Percentiles rank a stretch among this genome's conserved stretches.
Evolutionary conservation across 2,888 invertebrate species (phyloP).

Genomic region (Acrobasis consociella): DNA sequence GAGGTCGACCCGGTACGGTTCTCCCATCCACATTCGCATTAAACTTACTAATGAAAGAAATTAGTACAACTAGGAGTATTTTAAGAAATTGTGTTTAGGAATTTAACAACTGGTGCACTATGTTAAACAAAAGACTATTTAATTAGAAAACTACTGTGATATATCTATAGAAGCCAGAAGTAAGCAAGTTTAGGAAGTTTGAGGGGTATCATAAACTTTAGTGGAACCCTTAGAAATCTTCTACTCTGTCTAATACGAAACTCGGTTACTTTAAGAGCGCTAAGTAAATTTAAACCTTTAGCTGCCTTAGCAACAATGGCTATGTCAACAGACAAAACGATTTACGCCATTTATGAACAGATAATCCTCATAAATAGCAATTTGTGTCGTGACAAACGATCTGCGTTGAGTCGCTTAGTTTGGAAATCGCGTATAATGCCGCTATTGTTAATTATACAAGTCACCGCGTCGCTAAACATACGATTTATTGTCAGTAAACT

Average conservation of each 20-base stretch:
- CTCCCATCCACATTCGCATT: too few relatives aligned
- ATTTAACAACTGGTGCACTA: too few relatives aligned
- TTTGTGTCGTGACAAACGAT: slow-evolving; percentile 78
- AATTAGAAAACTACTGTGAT: too few relatives aligned
- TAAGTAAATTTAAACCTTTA: slow-evolving; percentile 26
- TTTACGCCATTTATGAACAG: slow-evolving; percentile 56
- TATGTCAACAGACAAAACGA: slow-evolving; percentile 46
- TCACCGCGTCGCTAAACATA: slow-evolving; percentile 77
- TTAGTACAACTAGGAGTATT: too few relatives aligned
- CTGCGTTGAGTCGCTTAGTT: slow-evolving; percentile 67
- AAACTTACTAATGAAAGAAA: too few relatives aligned
- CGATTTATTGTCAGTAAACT: slow-evolving; percentile 78
- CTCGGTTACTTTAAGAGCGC: slow-evolving; percentile 2
- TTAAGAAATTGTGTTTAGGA: too few relatives aligned
- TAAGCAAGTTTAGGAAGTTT: not conserved
- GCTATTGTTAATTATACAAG: slow-evolving; percentile 80
- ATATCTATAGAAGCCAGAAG: too few relatives aligned
- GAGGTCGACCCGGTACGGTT: too few relatives aligned
- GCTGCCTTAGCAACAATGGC: slow-evolving; percentile 36
- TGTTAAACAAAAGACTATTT: too few relatives aligned
- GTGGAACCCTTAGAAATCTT: not conserved
- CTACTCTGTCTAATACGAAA: not conserved
- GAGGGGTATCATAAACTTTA: not conserved
- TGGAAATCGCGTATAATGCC: slow-evolving; percentile 79
- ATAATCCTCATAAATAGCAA: slow-evolving; percentile 80